Conservation (phyloP, 2,888 invertebrate species). For the Cryptocephalus primarius region DNA sequence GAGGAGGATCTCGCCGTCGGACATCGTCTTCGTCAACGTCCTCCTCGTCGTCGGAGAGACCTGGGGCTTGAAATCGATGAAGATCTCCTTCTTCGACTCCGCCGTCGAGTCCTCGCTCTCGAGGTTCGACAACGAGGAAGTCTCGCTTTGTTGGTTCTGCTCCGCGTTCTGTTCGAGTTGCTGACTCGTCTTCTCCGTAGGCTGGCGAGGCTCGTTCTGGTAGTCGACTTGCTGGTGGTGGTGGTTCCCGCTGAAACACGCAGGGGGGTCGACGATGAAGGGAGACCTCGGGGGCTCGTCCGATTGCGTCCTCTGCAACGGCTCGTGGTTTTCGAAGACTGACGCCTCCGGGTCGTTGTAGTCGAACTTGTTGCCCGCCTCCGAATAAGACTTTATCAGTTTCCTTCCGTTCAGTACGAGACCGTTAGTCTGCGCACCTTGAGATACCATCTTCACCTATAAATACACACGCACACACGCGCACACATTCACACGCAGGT, state of each 20-base stretch:
- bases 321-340: constrained; percentile 52
- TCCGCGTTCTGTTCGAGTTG: background rate
- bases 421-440: constrained; percentile 84
- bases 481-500: too few relatives aligned
- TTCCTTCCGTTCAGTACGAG: constrained; percentile 58
- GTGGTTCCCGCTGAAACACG: constrained; percentile 21
- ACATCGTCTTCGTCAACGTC: constrained; percentile 61
- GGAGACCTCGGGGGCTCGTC: constrained; percentile 75
- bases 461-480: background rate
- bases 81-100: constrained; percentile 43
- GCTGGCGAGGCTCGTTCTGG: constrained; percentile 16
- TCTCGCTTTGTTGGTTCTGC: constrained; percentile 20
- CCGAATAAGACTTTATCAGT: constrained; percentile 74
- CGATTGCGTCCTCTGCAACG: constrained; percentile 71
- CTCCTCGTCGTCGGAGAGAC: constrained; percentile 38
- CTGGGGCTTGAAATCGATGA: constrained; percentile 78
- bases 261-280: constrained; percentile 49
- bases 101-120: constrained; percentile 30
- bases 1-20: constrained; percentile 67
- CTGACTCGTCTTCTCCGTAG: constrained; percentile 1
- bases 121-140: constrained; percentile 30
- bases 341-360: constrained; percentile 17
- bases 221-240: constrained; percentile 13
- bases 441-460: constrained; percentile 77
- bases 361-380: constrained; percentile 48